Evolutionary conservation across 2,113 vertebrate species (phyloP).

Genomic region (Pluvialis apricaria): DNA sequence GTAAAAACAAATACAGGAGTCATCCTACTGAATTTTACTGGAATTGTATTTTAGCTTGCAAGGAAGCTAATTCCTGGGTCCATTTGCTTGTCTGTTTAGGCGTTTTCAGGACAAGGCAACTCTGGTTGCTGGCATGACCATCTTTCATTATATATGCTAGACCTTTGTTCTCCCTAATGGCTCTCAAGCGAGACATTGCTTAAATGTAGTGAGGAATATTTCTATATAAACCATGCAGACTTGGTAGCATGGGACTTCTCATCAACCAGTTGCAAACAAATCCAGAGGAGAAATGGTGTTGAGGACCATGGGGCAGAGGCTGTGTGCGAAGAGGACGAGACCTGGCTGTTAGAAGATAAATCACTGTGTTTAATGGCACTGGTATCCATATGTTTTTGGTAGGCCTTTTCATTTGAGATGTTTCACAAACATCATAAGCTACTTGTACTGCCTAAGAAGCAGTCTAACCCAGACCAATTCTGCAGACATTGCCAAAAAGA

Average conservation of each 20-base stretch:
- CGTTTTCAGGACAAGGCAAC: neutral
- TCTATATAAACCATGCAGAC: neutral
- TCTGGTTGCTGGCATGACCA: neutral
- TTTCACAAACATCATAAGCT: neutral
- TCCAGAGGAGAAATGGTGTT: neutral
- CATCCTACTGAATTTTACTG: neutral
- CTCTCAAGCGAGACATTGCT: neutral
- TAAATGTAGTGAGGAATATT: neutral
- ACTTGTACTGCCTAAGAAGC: neutral
- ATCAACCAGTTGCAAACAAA: neutral
- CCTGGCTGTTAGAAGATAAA: neutral
- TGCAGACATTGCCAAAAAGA: neutral
- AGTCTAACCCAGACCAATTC: neutral
- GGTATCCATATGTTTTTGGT: neutral
- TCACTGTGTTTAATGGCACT: neutral
- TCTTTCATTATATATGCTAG: neutral
- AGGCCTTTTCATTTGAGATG: neutral
- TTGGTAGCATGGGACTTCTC: neutral
- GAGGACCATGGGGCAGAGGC: neutral
- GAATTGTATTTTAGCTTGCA: neutral
- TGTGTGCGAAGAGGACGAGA: neutral
- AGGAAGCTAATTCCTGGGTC: neutral
- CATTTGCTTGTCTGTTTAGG: neutral
- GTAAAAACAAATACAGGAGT: neutral
- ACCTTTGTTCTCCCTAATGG: neutral